Evolutionary conservation across 2,888 invertebrate genomes (phyloP), one percentile per base, ranked within the genome.

Genomic region (Platycheirus albimanus): DNA sequence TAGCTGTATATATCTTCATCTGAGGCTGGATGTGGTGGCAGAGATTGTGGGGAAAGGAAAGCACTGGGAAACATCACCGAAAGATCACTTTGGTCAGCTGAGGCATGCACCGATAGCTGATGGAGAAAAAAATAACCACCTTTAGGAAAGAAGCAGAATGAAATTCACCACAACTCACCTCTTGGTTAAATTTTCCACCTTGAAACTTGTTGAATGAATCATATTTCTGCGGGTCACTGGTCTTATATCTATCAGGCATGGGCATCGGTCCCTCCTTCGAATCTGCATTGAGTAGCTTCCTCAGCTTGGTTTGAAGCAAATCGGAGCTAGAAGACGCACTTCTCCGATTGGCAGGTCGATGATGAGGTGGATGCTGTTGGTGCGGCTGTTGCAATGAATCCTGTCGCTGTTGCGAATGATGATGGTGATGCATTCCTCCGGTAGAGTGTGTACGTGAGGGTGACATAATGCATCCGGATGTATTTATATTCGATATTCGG

Each of bases 241-340:
- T 66, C 71, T 86, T 86, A 54, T 86, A 87, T 15, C 86, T 75
- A 15, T 86, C 85, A 5, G 85, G 77, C 64, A 85, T 76, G 0
- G 78, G 86, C 89, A 88, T 88, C 86, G 88, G 90, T 86, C 88
- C 92, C 87, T 89, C 91, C 86, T 90, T 87, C 45, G 89, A 87
- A 76, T 89, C 90, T 2, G 88, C 93, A 87, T 96, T 95, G 11
- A 97, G 91, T 75, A 97, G 91, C 86, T 95, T 93, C 15, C 97
- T 92, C 85, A 97, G 91, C 85, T 96, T 96, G 86, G 94, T 95
- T 91, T 97, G 96, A 58, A 96, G 91, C 86, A 94, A 92, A 88
- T 94, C 94, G 69, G 93, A 92, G 84, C 92, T 92, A 13, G 91
- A 88, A 17, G 89, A 88, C 6, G 87, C 88, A 81, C 88, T 90